phyloP scores from a whole-genome alignment of 2,113 vertebrate genomes.

The Furnarius figulus region DNA sequence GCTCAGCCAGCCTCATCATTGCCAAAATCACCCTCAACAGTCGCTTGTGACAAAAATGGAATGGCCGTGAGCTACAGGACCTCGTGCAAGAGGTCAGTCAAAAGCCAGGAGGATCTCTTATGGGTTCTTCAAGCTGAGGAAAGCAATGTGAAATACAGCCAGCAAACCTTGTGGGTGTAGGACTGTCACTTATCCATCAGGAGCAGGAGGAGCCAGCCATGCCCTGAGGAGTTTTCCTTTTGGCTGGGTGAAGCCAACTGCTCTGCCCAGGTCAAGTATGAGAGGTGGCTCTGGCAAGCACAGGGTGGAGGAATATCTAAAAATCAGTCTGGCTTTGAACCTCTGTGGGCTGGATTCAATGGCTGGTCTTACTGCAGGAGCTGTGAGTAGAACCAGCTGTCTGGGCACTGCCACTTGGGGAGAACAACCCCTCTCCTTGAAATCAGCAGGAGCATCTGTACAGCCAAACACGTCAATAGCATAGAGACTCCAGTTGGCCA shows the following conservation, averaged over 20 bases:
- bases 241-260: neutral
- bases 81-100: neutral
- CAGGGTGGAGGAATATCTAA: neutral
- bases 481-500: neutral
- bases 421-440: neutral
- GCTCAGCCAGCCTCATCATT: neutral
- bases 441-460: neutral
- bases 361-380: neutral
- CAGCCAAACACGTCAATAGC: neutral
- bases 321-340: neutral
- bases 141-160: neutral
- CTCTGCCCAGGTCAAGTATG: neutral
- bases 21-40: neutral
- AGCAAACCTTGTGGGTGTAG: neutral
- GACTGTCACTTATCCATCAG: neutral
- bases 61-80: neutral
- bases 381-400: neutral
- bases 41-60: conserved; percentile 3
- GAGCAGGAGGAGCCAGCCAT: neutral
- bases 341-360: neutral
- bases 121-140: neutral
- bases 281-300: neutral
- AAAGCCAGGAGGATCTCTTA: neutral
- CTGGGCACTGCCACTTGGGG: neutral
- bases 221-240: neutral